Evolutionary conservation across 2,113 vertebrate species (phyloP).

Genomic region (Ploceus nigricollis): DNA sequence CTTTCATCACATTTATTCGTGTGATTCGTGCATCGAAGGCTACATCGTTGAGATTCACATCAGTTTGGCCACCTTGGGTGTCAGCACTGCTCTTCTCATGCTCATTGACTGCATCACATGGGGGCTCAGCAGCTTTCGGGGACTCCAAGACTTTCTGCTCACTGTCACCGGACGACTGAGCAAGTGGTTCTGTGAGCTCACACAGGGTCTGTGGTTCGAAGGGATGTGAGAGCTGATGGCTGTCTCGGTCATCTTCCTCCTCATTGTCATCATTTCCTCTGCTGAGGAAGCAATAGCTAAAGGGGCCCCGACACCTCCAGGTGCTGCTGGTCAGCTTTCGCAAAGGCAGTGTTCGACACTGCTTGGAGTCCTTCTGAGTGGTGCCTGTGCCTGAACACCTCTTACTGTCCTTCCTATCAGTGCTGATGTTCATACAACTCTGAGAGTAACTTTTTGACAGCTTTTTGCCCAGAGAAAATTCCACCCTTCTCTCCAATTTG

Average conservation of each 20-base stretch:
- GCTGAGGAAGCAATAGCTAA: conserved; percentile 87
- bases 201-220: conserved; percentile 28
- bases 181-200: conserved; percentile 16
- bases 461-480: conserved; percentile 79
- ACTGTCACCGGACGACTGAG: not conserved
- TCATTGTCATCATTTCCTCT: conserved; percentile 78
- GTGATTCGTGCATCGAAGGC: conserved; percentile 81
- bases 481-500: conserved; percentile 70
- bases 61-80: conserved; percentile 47
- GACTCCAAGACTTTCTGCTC: conserved; percentile 54
- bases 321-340: conserved; percentile 75
- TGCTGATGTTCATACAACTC: conserved; percentile 74
- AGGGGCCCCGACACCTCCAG: conserved; percentile 84
- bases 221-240: conserved; percentile 60
- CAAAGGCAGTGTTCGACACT: conserved; percentile 78
- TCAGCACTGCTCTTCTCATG: conserved; percentile 67
- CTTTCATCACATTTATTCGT: conserved; percentile 83
- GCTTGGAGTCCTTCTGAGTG: conserved; percentile 83
- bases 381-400: conserved; percentile 66
- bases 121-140: conserved; percentile 15
- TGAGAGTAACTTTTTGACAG: conserved; percentile 87
- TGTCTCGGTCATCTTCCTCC: conserved; percentile 77
- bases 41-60: conserved; percentile 68
- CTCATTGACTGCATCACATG: conserved; percentile 33
- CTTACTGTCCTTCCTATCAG: conserved; percentile 65